Evolutionary conservation across 2,888 invertebrate genomes (phyloP).

Genomic region (Standfussiana lucernea): DNA sequence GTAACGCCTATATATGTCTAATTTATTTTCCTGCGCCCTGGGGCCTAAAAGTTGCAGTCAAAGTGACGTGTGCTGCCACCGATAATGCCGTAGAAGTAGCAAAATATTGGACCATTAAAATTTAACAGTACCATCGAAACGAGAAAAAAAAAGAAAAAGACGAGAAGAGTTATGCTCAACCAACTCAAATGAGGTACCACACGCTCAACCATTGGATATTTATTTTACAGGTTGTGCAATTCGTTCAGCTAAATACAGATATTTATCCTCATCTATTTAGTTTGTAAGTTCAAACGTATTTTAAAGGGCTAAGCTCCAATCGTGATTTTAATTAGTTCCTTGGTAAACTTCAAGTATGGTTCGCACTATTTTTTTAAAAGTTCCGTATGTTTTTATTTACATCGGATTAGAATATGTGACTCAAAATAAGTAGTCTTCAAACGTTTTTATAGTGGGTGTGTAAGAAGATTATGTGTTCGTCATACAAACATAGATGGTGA

Average conservation of each 20-base stretch:
- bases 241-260: constrained; percentile 6
- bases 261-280: constrained; percentile 21
- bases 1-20: background rate
- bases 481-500: constrained; percentile 7
- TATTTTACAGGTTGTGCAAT: background rate
- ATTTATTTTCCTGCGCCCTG: background rate
- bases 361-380: background rate
- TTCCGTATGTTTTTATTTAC: background rate
- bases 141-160: background rate
- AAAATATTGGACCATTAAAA: background rate
- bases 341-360: background rate
- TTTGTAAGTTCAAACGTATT: constrained; percentile 14
- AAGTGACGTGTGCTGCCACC: background rate
- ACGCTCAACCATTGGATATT: background rate
- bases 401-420: background rate
- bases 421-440: constrained; percentile 25
- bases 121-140: background rate
- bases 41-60: background rate
- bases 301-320: background rate
- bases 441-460: constrained; percentile 33
- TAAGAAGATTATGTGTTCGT: constrained; percentile 40
- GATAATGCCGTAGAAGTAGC: background rate
- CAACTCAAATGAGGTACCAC: background rate
- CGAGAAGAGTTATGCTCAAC: background rate
- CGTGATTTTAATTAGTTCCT: constrained; percentile 22